These are phyloP conservation scores for Drosophila tripunctata DNA, from an alignment of 2,888 invertebrate species.

Conservation along the genomic window DNA sequence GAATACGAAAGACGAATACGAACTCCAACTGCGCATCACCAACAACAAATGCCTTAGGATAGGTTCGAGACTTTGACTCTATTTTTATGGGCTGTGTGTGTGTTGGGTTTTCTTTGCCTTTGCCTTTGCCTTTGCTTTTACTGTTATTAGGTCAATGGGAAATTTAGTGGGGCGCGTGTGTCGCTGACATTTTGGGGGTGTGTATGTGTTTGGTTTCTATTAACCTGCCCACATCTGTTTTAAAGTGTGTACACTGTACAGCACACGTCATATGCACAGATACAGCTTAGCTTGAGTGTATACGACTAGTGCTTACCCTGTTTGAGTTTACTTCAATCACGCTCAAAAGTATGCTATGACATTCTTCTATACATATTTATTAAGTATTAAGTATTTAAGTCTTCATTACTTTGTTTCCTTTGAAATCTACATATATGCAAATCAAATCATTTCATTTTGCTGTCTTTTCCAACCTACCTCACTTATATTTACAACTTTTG, in stretches of 20 bases:
- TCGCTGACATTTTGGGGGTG: constrained; percentile 18
- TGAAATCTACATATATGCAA: neutral
- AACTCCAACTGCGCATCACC: constrained; percentile 30
- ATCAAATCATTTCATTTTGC: neutral
- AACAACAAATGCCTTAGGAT: constrained; percentile 72
- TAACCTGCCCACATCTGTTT: constrained; percentile 29
- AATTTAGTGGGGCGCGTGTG: constrained; percentile 60
- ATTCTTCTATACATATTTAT: neutral
- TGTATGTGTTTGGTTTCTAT: constrained; percentile 5
- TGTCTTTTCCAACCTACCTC: constrained; percentile 30
- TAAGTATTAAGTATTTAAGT: neutral
- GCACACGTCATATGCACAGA: neutral
- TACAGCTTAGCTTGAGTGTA: neutral
- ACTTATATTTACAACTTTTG: constrained; percentile 9
- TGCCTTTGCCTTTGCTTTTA: constrained; percentile 38
- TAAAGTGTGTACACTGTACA: constrained; percentile 18
- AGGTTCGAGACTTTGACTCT: constrained; percentile 57
- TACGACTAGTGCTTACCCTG: neutral
- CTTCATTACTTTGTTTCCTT: neutral
- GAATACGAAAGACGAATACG: neutral
- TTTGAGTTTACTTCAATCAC: neutral
- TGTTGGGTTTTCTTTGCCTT: constrained; percentile 4
- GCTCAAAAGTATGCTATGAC: constrained; percentile 27
- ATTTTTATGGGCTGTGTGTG: constrained; percentile 40
- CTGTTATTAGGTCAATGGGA: constrained; percentile 75